Evolutionary conservation across 2,888 invertebrate species (phyloP).

Genomic region (Andrena camellia): DNA sequence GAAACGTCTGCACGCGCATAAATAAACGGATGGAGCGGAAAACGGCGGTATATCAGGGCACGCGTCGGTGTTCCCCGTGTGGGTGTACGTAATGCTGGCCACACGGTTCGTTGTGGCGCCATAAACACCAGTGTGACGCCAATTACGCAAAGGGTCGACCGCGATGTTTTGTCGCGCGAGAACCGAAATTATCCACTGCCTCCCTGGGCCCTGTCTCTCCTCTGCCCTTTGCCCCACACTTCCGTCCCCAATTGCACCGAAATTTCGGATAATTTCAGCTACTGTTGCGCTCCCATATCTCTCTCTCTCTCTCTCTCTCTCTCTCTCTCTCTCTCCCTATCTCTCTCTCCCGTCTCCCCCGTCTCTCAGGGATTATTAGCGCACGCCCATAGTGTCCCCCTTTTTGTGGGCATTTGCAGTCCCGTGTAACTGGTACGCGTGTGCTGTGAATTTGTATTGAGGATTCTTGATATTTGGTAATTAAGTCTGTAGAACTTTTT

Average conservation of each 20-base stretch:
- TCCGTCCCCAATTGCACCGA: conserved; percentile 61
- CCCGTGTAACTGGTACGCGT: conserved; percentile 10
- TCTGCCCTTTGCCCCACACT: conserved; percentile 16
- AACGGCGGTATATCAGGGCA: conserved; percentile 47
- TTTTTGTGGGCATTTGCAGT: background rate
- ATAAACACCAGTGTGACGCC: conserved; percentile 77
- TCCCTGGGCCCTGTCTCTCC: conserved; percentile 1
- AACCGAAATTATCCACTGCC: conserved; percentile 75
- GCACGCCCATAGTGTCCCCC: background rate
- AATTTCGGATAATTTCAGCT: conserved; percentile 70
- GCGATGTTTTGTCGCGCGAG: conserved; percentile 77
- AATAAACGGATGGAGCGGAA: conserved; percentile 53
- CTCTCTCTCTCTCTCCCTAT: no score
- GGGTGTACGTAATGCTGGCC: conserved; percentile 44
- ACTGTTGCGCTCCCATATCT: conserved; percentile 29
- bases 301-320: no score
- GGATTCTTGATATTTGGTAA: background rate
- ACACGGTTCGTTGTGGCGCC: conserved; percentile 56
- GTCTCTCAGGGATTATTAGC: conserved; percentile 48
- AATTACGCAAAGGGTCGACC: conserved; percentile 79
- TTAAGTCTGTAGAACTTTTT: background rate
- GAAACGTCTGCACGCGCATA: conserved; percentile 50
- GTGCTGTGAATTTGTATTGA: background rate
- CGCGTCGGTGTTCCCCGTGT: background rate
- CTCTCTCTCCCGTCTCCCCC: background rate